A percentile compares a stretch with the other conserved stretches of the same genome.
These are phyloP conservation scores for Cyrtonyx montezumae DNA, from an alignment of 2,113 vertebrate species.

Conservation along the genomic window DNA sequence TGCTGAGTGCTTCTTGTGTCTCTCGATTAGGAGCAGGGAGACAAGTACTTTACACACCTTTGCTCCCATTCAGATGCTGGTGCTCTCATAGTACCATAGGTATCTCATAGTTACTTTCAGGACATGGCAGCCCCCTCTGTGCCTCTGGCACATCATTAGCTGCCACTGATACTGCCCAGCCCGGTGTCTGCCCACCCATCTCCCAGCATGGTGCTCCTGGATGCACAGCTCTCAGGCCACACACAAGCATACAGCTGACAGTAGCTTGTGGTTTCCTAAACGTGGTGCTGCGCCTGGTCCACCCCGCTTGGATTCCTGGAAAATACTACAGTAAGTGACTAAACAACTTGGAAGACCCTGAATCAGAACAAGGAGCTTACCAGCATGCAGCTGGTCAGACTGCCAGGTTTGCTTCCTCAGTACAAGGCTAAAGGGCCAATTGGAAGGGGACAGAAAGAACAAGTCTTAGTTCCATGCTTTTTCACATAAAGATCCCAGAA, in stretches of 20 bases:
- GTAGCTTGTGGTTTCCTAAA: not conserved
- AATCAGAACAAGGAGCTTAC: not conserved
- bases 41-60: not conserved
- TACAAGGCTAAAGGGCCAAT: not conserved
- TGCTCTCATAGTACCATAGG: not conserved
- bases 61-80: not conserved
- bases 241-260: not conserved
- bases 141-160: not conserved
- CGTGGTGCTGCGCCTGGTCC: not conserved
- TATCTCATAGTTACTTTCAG: not conserved
- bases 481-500: not conserved
- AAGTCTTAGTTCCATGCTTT: not conserved
- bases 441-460: not conserved
- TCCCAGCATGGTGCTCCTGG: not conserved
- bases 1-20: not conserved
- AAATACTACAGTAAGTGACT: not conserved
- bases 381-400: not conserved
- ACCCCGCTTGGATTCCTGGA: not conserved
- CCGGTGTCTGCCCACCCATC: not conserved
- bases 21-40: fast-evolving
- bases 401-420: not conserved
- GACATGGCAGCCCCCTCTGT: fast-evolving
- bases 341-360: not conserved
- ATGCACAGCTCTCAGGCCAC: not conserved
- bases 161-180: not conserved